Evolutionary conservation across 1,140 invertebrate genomes (phyloP).

Genomic region (Brachionus manjavacas): DNA sequence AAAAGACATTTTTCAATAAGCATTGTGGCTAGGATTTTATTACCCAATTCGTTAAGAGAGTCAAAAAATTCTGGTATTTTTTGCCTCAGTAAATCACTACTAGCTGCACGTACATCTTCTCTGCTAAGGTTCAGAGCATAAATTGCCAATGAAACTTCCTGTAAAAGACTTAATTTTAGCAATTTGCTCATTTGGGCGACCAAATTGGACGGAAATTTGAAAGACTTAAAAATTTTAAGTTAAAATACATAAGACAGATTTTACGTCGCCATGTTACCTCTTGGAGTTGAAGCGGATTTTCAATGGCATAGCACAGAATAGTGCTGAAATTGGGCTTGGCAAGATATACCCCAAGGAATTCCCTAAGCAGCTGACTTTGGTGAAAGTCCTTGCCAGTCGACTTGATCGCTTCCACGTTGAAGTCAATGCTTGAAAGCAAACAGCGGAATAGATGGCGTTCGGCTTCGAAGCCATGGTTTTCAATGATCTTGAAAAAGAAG

Average conservation of each 20-base stretch:
- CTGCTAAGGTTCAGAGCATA: conserved; percentile 73
- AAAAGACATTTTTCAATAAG: background rate
- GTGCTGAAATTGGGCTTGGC: conserved; percentile 70
- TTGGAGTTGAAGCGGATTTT: conserved; percentile 64
- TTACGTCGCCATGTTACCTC: conserved; percentile 52
- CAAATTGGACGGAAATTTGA: conserved; percentile 68
- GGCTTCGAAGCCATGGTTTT: conserved; percentile 75
- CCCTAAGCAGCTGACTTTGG: conserved; percentile 69
- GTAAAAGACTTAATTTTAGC: conserved; percentile 73
- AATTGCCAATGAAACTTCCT: conserved; percentile 81
- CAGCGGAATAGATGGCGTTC: conserved; percentile 79
- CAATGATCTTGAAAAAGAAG: conserved; percentile 65
- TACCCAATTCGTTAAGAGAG: conserved; percentile 71
- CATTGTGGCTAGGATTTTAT: conserved; percentile 16
- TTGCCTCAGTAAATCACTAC: conserved; percentile 71
- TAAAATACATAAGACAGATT: background rate
- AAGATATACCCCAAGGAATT: conserved; percentile 68
- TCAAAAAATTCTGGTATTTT: conserved; percentile 77
- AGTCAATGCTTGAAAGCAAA: conserved; percentile 70
- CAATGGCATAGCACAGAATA: conserved; percentile 72
- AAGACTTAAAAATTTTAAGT: conserved; percentile 63
- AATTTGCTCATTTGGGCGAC: conserved; percentile 69
- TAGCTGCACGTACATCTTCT: conserved; percentile 67
- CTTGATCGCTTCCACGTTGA: conserved; percentile 59
- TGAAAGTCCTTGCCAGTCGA: conserved; percentile 59